These are phyloP conservation scores for Chrysolina americana DNA, from an alignment of 2,888 invertebrate species.

Conservation along the genomic window DNA sequence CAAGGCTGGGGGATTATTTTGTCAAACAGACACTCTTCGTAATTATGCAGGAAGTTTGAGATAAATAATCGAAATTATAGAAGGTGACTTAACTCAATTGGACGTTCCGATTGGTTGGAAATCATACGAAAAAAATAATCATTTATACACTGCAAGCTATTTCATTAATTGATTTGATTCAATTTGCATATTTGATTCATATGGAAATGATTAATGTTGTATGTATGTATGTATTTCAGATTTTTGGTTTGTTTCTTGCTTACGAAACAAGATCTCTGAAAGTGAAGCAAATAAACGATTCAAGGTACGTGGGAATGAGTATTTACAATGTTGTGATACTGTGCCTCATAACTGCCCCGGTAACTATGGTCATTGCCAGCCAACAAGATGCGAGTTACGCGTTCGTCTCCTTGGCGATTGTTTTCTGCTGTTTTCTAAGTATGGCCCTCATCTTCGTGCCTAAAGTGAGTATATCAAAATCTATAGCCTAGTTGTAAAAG, in stretches of 20 bases:
- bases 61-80: too few relatives aligned
- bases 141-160: too few relatives aligned
- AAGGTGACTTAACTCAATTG: too few relatives aligned
- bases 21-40: too few relatives aligned
- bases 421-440: constrained; percentile 98
- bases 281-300: constrained; percentile 97
- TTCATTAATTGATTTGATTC: too few relatives aligned
- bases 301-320: constrained; percentile 98
- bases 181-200: too few relatives aligned
- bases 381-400: constrained; percentile 98
- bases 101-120: too few relatives aligned
- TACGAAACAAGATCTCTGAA: constrained; percentile 99
- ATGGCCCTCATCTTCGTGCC: constrained; percentile 99
- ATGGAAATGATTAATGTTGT: background rate
- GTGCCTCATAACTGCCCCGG: constrained; percentile 97
- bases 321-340: constrained; percentile 99
- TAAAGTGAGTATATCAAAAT: constrained; percentile 77
- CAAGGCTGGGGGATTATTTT: too few relatives aligned
- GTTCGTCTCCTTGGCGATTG: constrained; percentile 95
- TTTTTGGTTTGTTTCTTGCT: constrained; percentile 97
- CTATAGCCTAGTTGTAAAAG: background rate
- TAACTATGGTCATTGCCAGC: constrained; percentile 96
- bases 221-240: constrained; percentile 66
- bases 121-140: too few relatives aligned
- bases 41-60: too few relatives aligned